phyloP scores from a whole-genome alignment of 2,113 vertebrate species.

The Argyrosomus japonicus region DNA sequence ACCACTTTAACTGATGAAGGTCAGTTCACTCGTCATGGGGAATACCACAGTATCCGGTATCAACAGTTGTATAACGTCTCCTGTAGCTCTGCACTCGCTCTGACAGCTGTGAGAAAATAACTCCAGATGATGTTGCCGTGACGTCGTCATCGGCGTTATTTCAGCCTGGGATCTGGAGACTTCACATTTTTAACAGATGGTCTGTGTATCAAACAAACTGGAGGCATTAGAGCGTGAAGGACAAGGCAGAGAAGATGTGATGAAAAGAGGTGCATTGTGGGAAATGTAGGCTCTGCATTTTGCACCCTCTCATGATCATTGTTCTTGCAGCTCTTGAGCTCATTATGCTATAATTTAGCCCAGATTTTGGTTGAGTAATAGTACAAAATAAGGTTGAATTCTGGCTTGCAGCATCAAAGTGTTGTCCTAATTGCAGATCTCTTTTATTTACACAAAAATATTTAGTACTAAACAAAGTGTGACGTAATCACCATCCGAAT shows the following conservation, averaged over 20 bases:
- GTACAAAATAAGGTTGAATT: not conserved
- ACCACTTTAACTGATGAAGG: no score
- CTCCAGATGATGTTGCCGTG: not conserved
- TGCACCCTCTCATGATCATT: not conserved
- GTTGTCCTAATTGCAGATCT: not conserved
- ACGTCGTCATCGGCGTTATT: not conserved
- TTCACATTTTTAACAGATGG: not conserved
- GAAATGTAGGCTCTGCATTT: not conserved
- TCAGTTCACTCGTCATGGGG: no score
- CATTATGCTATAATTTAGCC: not conserved
- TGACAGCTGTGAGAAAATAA: not conserved
- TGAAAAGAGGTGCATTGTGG: not conserved
- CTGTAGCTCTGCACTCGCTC: not conserved
- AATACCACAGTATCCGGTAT: no score
- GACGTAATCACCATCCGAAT: not conserved
- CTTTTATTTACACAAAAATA: not conserved
- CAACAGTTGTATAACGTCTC: not conserved
- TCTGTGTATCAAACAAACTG: not conserved
- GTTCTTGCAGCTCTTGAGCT: not conserved
- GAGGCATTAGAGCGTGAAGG: no score
- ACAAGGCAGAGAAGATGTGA: no score
- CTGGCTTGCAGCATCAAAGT: constrained; percentile 8
- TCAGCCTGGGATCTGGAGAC: not conserved
- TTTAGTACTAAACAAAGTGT: not conserved
- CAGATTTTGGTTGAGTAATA: not conserved